Base-by-base conservation (phyloP, 2,888 invertebrate species). In the Ptychoptera contaminata region DNA sequence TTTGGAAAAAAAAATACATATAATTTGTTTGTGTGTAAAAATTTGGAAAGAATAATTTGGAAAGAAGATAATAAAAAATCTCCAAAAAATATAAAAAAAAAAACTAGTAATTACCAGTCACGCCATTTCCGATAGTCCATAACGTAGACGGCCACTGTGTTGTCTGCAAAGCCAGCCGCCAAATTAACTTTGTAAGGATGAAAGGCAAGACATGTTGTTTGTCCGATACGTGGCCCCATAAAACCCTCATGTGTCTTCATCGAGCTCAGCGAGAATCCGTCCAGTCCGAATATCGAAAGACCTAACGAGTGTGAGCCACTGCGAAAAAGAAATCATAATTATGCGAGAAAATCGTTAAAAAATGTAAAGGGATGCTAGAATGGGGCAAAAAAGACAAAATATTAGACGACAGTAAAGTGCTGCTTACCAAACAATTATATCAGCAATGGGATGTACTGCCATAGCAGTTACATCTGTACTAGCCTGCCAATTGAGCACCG, bases 231-330 rank as follows among this genome's bases (percentile, higher is more conserved):
- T 54, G 86, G 80, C 48, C 79, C 79, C 74, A 87, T 84, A 68
- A 94, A 92, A 44, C 93, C 91, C 60, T 93, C 92, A 64, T 92
- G 86, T 63, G 82, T 82, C 60, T 84, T 83, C 59, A 93, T 81
- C 4, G 80, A 76, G 63, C 84, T 87, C 47, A 90, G 70, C 38
- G 71, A 66, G 16, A 71, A 67, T 38, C 91, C 92, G 51, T 74
- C 73, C 53, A 80, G 70, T 56, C 80, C 80, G 67, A 79, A 83
- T 44, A 87, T 72, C 55, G 76, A 79, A 55, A 92, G 84, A 64
- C 77, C 79, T 7, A 23, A 5, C 23, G 23, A 23, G 59, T 83
- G 85, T 1, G 83, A 79, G 15, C 84, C 85, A 58, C 85, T 85
- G 64, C 40, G 64, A 63, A 50, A 48, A 51, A n/a, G n/a, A n/a